Base-by-base conservation (phyloP, 2,113 vertebrate species). In the Indicator indicator region DNA sequence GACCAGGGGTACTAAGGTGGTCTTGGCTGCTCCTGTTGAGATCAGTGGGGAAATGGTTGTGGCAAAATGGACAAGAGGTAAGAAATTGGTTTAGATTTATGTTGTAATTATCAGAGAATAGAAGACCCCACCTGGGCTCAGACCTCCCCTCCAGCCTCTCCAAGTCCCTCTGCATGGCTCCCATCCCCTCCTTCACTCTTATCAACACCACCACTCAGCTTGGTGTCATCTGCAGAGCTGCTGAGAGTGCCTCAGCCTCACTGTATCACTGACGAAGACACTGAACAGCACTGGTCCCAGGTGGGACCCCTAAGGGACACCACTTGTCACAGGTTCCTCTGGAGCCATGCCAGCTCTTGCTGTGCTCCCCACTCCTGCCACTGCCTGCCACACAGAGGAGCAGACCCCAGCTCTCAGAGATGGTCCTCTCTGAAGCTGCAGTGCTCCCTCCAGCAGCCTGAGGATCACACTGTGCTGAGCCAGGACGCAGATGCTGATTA, bases 381-480 rank as follows among this genome's bases (percentile, higher is more conserved):
- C 46, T 11, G 40, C 13, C 42, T 27, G 36, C 32, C 71, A 6
- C 0, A 19, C 56, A 28, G 38, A 30, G n/a, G 7, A 55, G 55
- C 54, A 48, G 62, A 18, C 4, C 23, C 63, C 52, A 28, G 76
- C 0, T 1, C 46, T 9, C 3, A 4, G 16, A 56, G 38, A 5
- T 7, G 32, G 48, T 6, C 6, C 0, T 4, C 27, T 42, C 63
- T 16, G 23, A 24, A 64, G 19, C 3, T 0, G 9, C 75, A 50
- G 12, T 3, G n/a, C 38, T 8, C 44, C 54, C 38, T 32, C 36
- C 58, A 42, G 52, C 10, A 36, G 19, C 42, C 3, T 16, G 19
- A 33, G 56, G 33, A 38, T 18, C 2, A 0, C 23, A 16, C 55
- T 46, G 46, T 30, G 32, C 72, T 38, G 30, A 63, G 72, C 21